Conservation (phyloP, 2,797 vertebrate species). For the Enteromius unitaeniatus region DNA sequence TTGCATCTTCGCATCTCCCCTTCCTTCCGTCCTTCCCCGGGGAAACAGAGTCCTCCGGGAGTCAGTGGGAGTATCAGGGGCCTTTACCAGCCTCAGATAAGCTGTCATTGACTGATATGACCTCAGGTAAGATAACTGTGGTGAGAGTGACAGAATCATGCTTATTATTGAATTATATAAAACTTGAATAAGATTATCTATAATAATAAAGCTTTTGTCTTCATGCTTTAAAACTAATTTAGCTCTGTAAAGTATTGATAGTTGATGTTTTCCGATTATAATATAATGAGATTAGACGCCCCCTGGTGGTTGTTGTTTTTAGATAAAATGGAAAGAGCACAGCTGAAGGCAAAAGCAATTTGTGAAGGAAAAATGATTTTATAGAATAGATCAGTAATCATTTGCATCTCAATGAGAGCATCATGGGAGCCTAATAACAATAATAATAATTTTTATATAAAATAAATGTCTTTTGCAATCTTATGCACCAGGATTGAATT, state of each 20-base stretch:
- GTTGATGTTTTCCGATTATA: not conserved
- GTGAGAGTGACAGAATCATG: not conserved
- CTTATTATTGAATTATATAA: not conserved
- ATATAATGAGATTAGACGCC: constrained; percentile 27
- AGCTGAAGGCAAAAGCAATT: not conserved
- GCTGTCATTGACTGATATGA: constrained; percentile 13
- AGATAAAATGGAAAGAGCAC: not conserved
- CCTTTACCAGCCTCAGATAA: constrained; percentile 6
- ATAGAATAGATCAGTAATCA: not conserved
- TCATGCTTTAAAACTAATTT: not conserved
- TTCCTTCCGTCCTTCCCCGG: constrained; percentile 24
- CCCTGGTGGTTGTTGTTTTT: constrained; percentile 32
- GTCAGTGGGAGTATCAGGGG: constrained; percentile 30
- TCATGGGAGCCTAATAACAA: not conserved
- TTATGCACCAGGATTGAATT: not conserved
- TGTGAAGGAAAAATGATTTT: not conserved
- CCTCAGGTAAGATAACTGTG: constrained; percentile 39
- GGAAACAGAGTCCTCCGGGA: constrained; percentile 19
- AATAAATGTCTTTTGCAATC: not conserved
- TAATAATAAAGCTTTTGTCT: constrained; percentile 1
- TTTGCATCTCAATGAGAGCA: not conserved
- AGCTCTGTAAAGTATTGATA: not conserved
- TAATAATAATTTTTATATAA: not conserved
- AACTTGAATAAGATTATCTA: not conserved
- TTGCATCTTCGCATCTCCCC: not conserved